Evolutionary conservation across 2,888 invertebrate genomes (phyloP), one percentile per base, ranked within the genome.

Genomic region (Heliconius ismenius): DNA sequence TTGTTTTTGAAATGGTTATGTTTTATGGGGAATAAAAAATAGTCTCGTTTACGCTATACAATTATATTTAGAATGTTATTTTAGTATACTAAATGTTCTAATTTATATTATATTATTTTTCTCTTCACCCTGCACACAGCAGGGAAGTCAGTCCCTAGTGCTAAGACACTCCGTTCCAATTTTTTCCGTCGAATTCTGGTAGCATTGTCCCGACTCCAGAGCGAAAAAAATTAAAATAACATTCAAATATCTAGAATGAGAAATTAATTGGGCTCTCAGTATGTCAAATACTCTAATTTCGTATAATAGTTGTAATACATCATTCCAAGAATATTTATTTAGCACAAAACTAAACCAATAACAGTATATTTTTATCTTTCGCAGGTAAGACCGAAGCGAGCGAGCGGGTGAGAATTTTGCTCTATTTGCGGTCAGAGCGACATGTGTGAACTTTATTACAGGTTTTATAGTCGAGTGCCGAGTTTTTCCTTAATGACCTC

Each of bases 391-490:
- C 82, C 82, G 83, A 86, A 87, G 87, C 84, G 86, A 88, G 83
- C 79, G 79, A 83, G 85, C 89, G 82, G 84, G 85, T 86, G 89
- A 89, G 89, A 84, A 84, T 89, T 90, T 89, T 90, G 86, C 87
- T 89, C 86, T 86, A 81, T 90, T 89, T 89, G 88, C 87, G 86
- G 87, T 85, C 82, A 82, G 81, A 79, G 49, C 84, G 88, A 88
- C 90, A 90, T 90, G 90, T 89, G 90, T 89, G 89, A 90, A 90
- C 89, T 90, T 91, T 90, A 91, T 92, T 89, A 89, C 85, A 82
- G 85, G 84, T 88, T 90, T 90, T 90, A 88, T 90, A 88, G 86
- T 86, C 80, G 80, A 83, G 83, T 86, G 82, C 81, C 82, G 82
- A 79, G 81, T 81, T 79, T 83, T 83, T 80, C 84, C 82, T 83